Evolutionary conservation across 2,113 vertebrate species (phyloP).

Genomic region (Bambusicola thoracicus): DNA sequence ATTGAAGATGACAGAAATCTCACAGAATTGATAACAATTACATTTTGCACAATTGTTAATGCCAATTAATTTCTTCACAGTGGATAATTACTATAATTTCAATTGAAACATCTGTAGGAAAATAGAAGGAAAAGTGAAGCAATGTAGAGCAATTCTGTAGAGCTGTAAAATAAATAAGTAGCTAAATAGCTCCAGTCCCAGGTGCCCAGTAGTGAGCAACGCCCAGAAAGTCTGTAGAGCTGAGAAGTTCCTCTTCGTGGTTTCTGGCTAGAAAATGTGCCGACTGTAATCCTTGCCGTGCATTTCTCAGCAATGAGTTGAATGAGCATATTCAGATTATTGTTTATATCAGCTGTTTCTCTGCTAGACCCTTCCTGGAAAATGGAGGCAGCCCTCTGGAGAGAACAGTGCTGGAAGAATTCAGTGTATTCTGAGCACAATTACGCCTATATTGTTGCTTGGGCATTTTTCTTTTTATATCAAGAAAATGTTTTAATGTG

Average conservation of each 20-base stretch:
- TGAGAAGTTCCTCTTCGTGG: neutral
- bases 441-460: rapidly evolving
- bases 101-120: constrained; percentile 42
- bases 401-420: neutral
- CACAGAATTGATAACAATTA: constrained; percentile 14
- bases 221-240: neutral
- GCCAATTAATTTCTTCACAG: constrained; percentile 30
- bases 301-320: neutral
- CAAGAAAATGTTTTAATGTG: neutral
- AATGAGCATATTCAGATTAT: neutral
- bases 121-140: constrained; percentile 1
- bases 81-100: constrained; percentile 50
- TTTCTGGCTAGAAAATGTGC: neutral
- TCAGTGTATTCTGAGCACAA: neutral
- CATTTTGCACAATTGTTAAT: constrained; percentile 24
- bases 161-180: constrained; percentile 30
- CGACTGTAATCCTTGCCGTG: neutral
- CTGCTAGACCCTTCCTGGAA: neutral
- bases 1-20: constrained; percentile 9
- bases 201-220: neutral
- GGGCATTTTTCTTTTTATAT: neutral
- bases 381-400: neutral
- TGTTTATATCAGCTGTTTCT: neutral
- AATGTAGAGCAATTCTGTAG: neutral
- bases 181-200: neutral